Base-by-base conservation (phyloP, 1,140 invertebrate genomes). In the Periplaneta americana region DNA sequence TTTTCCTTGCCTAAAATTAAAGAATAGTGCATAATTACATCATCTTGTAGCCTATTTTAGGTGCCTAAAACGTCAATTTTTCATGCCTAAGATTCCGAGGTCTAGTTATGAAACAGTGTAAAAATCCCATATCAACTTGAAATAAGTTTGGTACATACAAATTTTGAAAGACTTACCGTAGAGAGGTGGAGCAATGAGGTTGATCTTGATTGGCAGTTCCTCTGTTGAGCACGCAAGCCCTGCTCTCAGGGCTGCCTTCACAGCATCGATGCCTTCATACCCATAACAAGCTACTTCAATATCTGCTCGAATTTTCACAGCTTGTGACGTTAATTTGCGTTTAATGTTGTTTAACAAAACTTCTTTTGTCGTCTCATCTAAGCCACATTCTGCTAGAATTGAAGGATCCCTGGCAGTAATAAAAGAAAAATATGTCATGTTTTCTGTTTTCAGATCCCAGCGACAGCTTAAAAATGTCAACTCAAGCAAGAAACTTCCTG, bases 181-280 rank as follows among this genome's bases (percentile, higher is more conserved):
- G 83, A 98, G 90, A 66, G 99, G 99, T 74, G 99, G 98, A 48
- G 99, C 98, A 87, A 99, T 99, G 78, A 99, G 90, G 90, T 99
- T 99, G 85, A 99, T 99, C 90, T 98, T 99, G 83, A 99, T 98
- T 11, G 97, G 97, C 89, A 99, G 93, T 83, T 97, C 96, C 85
- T 96, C 94, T 11, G 96, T 98, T 6, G 98, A 98, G 57, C 97
- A 91, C 78, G 95, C 93, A n/a, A 99, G 92, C 5, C 99, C 99
- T 86, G 96, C 92, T 88, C 93, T 95, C 6, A 99, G 89, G 0
- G 99, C 98, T 82, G 94, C 91, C 88, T 99, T 99, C 0, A 99
- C 98, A 57, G 99, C 99, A 91, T 99, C 98, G 85, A 99, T 99
- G 35, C 99, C 99, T 89, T 99, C 98, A 87, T 99, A 99, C 8